phyloP scores from a whole-genome alignment of 2,888 invertebrate species.

The Machimus rusticus region DNA sequence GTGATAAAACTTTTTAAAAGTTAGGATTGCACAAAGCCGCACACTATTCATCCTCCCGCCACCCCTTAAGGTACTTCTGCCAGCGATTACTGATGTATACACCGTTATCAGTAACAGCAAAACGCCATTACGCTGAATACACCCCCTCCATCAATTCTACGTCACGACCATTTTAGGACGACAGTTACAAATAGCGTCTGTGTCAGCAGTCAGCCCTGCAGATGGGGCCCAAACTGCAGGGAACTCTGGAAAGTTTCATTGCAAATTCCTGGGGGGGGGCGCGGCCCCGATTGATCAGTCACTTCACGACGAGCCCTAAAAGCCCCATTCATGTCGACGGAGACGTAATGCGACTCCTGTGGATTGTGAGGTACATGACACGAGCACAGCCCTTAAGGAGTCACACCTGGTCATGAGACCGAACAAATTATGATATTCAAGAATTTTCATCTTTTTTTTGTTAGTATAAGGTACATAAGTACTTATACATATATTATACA shows the following conservation, averaged over 20 bases:
- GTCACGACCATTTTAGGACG: neutral
- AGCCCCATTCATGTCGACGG: neutral
- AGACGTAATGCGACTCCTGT: neutral
- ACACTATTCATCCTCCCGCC: neutral
- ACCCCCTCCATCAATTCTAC: neutral
- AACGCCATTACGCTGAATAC: neutral
- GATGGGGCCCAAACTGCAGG: neutral
- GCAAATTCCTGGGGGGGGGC: neutral
- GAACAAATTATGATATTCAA: too few relatives aligned
- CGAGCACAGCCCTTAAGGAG: neutral
- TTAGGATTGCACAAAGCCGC: neutral
- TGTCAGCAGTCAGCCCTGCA: neutral
- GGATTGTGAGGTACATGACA: neutral
- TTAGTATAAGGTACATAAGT: too few relatives aligned
- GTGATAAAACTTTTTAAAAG: neutral
- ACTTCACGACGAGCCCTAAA: neutral
- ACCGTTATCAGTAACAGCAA: neutral
- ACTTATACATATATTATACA: too few relatives aligned
- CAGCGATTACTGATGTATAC: neutral
- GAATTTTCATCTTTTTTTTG: too few relatives aligned
- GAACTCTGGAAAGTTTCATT: neutral
- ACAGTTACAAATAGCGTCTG: neutral
- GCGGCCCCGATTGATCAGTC: neutral
- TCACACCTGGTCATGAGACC: neutral
- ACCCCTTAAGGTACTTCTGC: neutral